Evolutionary conservation across 2,888 invertebrate genomes (phyloP).

Genomic region (Cheiracanthium punctorium): DNA sequence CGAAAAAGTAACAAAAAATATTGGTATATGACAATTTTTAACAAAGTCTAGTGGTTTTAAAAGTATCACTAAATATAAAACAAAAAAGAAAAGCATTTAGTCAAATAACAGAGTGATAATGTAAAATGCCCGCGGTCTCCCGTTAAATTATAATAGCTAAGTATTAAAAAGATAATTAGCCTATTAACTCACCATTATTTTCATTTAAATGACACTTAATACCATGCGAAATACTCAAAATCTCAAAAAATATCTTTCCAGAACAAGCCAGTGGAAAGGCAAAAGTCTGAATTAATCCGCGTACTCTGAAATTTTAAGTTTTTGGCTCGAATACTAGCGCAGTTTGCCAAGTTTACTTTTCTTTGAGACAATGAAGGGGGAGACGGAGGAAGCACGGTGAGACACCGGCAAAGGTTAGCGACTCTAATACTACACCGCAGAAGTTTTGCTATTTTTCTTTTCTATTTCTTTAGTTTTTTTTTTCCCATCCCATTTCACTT

Average conservation of each 20-base stretch:
- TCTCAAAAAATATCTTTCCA: neutral
- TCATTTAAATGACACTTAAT: neutral
- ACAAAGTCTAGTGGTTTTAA: too few species aligned
- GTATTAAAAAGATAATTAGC: too few species aligned
- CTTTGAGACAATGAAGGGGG: constrained; percentile 54
- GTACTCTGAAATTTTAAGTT: constrained; percentile 29
- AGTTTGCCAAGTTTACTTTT: constrained; percentile 62
- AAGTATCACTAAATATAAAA: too few species aligned
- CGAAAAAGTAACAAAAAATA: too few species aligned
- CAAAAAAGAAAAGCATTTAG: too few species aligned
- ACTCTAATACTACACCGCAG: neutral
- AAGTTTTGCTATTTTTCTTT: too few species aligned
- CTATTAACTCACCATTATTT: constrained; percentile 51
- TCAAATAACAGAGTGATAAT: too few species aligned
- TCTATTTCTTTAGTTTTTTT: too few species aligned
- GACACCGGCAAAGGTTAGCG: constrained; percentile 56
- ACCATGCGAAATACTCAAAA: neutral
- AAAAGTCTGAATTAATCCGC: constrained; percentile 45
- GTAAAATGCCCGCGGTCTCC: too few species aligned
- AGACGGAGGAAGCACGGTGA: constrained; percentile 53
- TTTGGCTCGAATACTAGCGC: constrained; percentile 47
- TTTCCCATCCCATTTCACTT: too few species aligned
- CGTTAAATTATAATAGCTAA: too few species aligned
- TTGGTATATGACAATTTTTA: too few species aligned
- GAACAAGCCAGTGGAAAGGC: constrained; percentile 21